A percentile compares a stretch with the other conserved stretches of the same genome.
phyloP scores from a whole-genome alignment of 2,113 vertebrate genomes.

The Dolichotis patagonum region DNA sequence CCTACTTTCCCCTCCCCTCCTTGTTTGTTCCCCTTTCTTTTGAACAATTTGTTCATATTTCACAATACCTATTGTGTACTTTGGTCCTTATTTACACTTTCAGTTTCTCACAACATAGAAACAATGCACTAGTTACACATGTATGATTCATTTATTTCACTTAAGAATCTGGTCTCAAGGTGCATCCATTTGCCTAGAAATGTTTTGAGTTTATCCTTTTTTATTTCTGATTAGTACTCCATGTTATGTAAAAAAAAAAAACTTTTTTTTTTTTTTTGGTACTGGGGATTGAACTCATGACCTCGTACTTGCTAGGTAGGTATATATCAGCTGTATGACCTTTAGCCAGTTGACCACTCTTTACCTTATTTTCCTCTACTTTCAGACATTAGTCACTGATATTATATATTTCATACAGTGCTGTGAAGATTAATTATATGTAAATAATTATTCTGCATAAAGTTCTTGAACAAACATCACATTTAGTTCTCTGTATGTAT shows the following conservation, averaged over 20 bases:
- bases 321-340: not conserved
- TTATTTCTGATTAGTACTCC: not conserved
- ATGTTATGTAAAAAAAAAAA: not conserved
- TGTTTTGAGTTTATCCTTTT: not conserved
- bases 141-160: not conserved
- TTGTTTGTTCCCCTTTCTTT: not conserved
- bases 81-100: not conserved
- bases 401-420: not conserved
- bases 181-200: not conserved
- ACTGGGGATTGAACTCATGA: too few species aligned
- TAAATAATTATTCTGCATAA: not conserved
- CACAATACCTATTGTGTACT: not conserved
- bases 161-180: not conserved
- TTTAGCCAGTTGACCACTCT: not conserved
- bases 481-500: not conserved
- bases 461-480: not conserved
- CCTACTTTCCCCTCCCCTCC: not conserved
- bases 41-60: not conserved
- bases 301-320: too few species aligned
- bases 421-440: not conserved
- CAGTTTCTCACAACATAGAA: not conserved
- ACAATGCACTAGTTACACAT: not conserved
- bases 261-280: too few species aligned
- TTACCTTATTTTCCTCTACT: not conserved
- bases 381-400: not conserved